Evolutionary conservation across 2,113 vertebrate genomes (phyloP).

Genomic region (Scatophagus argus): DNA sequence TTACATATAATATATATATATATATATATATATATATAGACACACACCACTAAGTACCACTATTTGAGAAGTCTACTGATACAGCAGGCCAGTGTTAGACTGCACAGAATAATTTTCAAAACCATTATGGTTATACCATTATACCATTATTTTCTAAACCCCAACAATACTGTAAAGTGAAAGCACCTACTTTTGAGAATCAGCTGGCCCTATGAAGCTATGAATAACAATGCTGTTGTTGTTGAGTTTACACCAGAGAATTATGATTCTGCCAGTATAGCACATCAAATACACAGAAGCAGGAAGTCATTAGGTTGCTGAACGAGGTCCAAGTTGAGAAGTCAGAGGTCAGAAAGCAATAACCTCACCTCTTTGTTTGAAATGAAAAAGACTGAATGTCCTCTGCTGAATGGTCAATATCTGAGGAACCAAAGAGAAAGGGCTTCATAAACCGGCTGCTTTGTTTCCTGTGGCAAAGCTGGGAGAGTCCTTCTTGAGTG

Average conservation of each 20-base stretch:
- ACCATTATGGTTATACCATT: too few relatives aligned
- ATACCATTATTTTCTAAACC: constrained; percentile 3
- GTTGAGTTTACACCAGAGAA: constrained; percentile 21
- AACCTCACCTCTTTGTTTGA: constrained; percentile 40
- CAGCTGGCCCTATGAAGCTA: constrained; percentile 3
- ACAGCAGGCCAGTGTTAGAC: too few relatives aligned
- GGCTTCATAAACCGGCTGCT: constrained; percentile 9
- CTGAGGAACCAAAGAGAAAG: background rate
- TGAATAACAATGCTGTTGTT: constrained; percentile 33
- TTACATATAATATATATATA: too few relatives aligned
- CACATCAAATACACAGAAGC: constrained; percentile 44
- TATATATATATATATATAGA: too few relatives aligned
- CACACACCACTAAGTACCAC: too few relatives aligned
- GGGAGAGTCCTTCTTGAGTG: background rate
- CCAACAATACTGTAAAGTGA: background rate
- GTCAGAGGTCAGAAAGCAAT: constrained; percentile 59
- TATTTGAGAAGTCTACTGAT: background rate
- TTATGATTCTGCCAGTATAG: constrained; percentile 49
- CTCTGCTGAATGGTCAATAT: constrained; percentile 49
- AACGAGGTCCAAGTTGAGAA: constrained; percentile 40
- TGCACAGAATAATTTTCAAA: constrained; percentile 1
- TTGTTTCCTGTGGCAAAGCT: constrained; percentile 22
- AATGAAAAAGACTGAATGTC: constrained; percentile 43
- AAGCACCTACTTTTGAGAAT: background rate
- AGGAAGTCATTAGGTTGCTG: constrained; percentile 62